Conservation (phyloP, 2,888 invertebrate species). For the Deroplatys truncata region DNA sequence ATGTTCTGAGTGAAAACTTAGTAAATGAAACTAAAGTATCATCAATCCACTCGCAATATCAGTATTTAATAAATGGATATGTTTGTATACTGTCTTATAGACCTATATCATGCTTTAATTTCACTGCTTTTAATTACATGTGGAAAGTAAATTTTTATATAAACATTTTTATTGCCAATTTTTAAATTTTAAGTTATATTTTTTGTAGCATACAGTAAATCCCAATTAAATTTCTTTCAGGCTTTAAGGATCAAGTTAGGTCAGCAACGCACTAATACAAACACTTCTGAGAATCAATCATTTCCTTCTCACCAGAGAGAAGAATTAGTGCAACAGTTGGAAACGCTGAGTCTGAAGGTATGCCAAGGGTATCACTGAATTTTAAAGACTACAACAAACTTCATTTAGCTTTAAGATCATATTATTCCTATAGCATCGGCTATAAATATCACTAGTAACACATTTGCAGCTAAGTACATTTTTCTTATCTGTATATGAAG, state of each 20-base stretch:
- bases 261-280: constrained; percentile 21
- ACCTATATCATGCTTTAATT: too few species aligned
- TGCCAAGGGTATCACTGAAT: constrained; percentile 23
- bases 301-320: constrained; percentile 60
- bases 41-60: too few species aligned
- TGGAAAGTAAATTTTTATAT: not conserved
- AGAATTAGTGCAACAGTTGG: constrained; percentile 62
- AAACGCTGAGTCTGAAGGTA: constrained; percentile 61
- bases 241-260: constrained; percentile 37
- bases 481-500: too few species aligned
- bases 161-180: not conserved
- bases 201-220: not conserved
- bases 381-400: not conserved
- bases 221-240: not conserved
- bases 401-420: too few species aligned
- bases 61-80: too few species aligned
- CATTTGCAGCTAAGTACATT: too few species aligned
- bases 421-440: too few species aligned
- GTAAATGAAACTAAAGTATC: too few species aligned
- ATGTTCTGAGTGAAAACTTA: too few species aligned
- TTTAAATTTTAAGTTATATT: not conserved
- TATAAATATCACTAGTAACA: too few species aligned
- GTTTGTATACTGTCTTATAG: too few species aligned
- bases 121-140: too few species aligned
- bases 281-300: constrained; percentile 35